Base-by-base conservation (phyloP, 2,113 vertebrate species). In the Sminthopsis crassicaudata region DNA sequence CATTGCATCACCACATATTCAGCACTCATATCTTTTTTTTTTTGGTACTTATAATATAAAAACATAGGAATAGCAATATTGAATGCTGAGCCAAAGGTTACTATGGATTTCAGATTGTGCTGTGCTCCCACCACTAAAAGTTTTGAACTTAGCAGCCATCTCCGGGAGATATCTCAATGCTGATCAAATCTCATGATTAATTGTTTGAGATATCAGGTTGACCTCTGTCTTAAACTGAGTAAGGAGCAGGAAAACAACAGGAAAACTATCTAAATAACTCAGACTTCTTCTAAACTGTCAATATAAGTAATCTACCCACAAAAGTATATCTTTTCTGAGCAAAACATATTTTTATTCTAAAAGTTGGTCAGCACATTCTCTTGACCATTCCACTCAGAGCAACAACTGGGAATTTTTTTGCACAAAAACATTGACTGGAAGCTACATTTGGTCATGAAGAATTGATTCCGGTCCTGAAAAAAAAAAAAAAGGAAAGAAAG, bases 171-270 rank as follows among this genome's bases (percentile, higher is more conserved):
- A 84, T 84, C 67, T 84, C 22, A n/a, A 42, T 42, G n/a, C 67
- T 84, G 16, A 84, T 84, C 67, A 84, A 84, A 84, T 84, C 67
- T 84, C 67, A 84, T n/a, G 67, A 84, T 84, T 84, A 84, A 84
- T 84, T 84, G 67, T 84, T 42, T 84, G 67, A 84, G 67, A 84
- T 84, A 84, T 14, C n/a, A 84, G 16, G 16, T 42, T 84, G 67
- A 84, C 67, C 67, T 84, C n/a, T 42, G 67, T n/a, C 67, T 84
- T 42, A 36, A 84, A 67, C 30, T 67, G 7, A 42, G n/a, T 84
- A 84, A 8, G 42, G 36, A 84, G 16, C 4, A 76, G 67, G 67
- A 42, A 84, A 84, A 42, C 67, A 76, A 84, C 14, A 42, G 36
- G n/a, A 84, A 84, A 84, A n/a, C 36, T 42, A 42, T 42, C 67